phyloP scores from a whole-genome alignment of 1,140 invertebrate species.

The Asbolus verrucosus region DNA sequence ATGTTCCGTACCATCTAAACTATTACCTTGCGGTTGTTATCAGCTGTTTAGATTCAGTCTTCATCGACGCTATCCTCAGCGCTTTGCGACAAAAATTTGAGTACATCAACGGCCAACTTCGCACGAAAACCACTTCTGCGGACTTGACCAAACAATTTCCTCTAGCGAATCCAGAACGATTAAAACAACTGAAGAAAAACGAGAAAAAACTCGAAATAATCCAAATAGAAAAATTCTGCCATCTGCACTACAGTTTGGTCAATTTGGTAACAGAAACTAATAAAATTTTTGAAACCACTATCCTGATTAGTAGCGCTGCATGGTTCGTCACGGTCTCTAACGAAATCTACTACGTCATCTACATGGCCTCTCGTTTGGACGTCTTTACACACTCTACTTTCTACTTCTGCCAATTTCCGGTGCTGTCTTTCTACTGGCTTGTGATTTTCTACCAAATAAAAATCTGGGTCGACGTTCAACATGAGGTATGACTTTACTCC shows the following conservation, averaged over 20 bases:
- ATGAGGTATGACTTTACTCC: neutral
- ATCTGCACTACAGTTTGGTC: neutral
- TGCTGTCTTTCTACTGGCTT: neutral
- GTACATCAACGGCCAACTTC: neutral
- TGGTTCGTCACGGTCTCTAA: neutral
- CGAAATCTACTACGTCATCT: neutral
- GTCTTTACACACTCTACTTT: neutral
- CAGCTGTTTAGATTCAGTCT: neutral
- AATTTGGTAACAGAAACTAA: neutral
- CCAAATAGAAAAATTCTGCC: neutral
- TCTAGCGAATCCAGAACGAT: neutral
- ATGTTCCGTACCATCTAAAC: neutral
- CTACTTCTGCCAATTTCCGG: neutral
- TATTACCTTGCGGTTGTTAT: neutral
- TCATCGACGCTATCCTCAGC: neutral
- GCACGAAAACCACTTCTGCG: neutral
- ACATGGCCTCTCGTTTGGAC: neutral
- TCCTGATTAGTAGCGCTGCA: neutral
- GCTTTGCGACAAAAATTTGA: neutral
- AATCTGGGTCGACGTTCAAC: slow-evolving; percentile 10
- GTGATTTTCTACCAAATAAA: slow-evolving; percentile 14
- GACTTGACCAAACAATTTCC: neutral
- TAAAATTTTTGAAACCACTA: slow-evolving; percentile 1
- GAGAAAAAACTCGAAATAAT: neutral
- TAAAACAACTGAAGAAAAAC: neutral